Evolutionary conservation across 2,797 vertebrate genomes (phyloP).

Genomic region (Thamnophis elegans): DNA sequence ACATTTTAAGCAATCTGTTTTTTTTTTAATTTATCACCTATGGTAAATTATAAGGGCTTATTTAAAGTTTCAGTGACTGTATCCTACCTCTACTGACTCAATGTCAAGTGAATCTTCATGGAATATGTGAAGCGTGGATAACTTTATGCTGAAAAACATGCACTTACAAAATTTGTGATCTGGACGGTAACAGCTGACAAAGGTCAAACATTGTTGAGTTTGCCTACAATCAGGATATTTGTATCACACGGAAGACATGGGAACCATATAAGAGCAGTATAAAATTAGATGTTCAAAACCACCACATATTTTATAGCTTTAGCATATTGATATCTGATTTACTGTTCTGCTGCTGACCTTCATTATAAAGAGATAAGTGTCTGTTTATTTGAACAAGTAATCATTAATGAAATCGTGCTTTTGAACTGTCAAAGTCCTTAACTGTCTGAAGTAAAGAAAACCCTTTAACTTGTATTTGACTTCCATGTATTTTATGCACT

Average conservation of each 20-base stretch:
- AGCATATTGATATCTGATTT: not conserved
- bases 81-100: not conserved
- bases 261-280: not conserved
- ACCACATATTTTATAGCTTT: conserved; percentile 11
- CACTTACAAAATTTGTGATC: not conserved
- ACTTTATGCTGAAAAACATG: not conserved
- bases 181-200: not conserved
- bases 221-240: not conserved
- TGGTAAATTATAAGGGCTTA: not conserved
- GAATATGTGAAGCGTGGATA: not conserved
- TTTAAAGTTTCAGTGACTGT: not conserved
- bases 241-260: not conserved
- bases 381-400: conserved; percentile 44
- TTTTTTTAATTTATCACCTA: not conserved
- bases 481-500: not conserved
- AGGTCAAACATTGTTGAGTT: conserved; percentile 9
- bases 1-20: not conserved
- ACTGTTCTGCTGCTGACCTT: conserved; percentile 1
- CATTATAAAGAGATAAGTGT: conserved; percentile 33
- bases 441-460: not conserved
- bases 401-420: conserved; percentile 56
- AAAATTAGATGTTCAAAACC: not conserved
- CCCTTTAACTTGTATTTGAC: not conserved
- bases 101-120: not conserved
- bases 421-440: conserved; percentile 51